Evolutionary conservation across 2,113 vertebrate species (phyloP).

Genomic region (Gymnogyps californianus): DNA sequence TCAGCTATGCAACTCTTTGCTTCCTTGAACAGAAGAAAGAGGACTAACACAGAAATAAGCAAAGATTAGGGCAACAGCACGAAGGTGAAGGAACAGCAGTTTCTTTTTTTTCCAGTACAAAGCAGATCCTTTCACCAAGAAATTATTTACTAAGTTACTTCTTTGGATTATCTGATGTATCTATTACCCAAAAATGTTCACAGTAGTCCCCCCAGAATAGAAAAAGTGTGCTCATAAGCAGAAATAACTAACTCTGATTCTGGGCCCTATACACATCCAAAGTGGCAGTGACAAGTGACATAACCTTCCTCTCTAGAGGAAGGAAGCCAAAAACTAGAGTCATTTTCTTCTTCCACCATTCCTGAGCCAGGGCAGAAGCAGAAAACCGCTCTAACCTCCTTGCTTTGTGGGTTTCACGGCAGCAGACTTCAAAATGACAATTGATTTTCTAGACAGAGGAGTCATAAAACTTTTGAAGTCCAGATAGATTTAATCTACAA

Average conservation of each 20-base stretch:
- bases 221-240: not conserved
- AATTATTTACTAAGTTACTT: not conserved
- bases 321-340: not conserved
- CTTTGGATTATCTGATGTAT: not conserved
- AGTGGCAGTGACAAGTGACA: not conserved
- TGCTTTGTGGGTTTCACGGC: not conserved
- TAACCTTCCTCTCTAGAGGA: not conserved
- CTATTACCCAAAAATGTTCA: not conserved
- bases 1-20: not conserved
- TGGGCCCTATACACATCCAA: fast-evolving
- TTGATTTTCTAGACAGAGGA: not conserved
- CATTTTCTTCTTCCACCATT: not conserved
- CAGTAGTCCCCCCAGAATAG: fast-evolving
- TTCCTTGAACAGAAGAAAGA: not conserved
- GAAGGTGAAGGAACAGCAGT: not conserved
- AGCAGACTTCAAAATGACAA: not conserved
- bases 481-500: conserved; percentile 3
- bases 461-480: not conserved
- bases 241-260: not conserved
- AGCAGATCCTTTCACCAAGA: not conserved
- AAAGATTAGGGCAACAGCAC: not conserved
- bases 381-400: not conserved
- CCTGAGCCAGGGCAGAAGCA: not conserved
- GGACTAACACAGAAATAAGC: not conserved
- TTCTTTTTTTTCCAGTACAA: not conserved